Base-by-base conservation (phyloP, 1,140 invertebrate species). In the Lysiphlebus fabarum region DNA sequence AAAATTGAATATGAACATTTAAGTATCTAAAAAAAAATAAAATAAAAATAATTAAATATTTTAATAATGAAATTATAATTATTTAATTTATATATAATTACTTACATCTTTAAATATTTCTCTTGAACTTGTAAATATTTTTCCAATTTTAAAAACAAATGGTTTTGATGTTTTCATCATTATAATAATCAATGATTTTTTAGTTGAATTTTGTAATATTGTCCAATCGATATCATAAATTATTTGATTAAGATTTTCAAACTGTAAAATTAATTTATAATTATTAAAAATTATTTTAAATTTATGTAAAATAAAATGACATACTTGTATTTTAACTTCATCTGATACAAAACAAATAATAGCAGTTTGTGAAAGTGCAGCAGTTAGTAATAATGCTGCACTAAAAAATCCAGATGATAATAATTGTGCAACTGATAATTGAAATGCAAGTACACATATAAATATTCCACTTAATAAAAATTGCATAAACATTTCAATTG, bases 261-360 rank as follows among this genome's bases (percentile, higher is more conserved):
- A 45, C 43, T 45, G 43, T 0, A 45, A 45, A 42, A 1, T 26
- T 26, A 26, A 26, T 2, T 26, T 26, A 4, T 26, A 26, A 26
- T 26, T 26, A 26, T 26, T 2, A 26, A 26, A 26, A 26, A 26
- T 26, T 26, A 26, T 26, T 26, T 26, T 42, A 17, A 45, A 45
- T 2, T 45, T 45, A 7, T 45, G 6, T 12, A 45, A n/a, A 14
- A 4, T 12, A 12, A 0, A 45, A 17, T 1, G 4, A 26, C n/a
- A 7, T 45, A 45, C 43, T 14, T 45, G n/a, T n/a, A 45, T 14
- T 11, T n/a, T 45, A n/a, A 45, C 43, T 45, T 45, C n/a, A 45
- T 45, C 17, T 12, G 43, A n/a, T 14, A 14, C 12, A 45, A 45
- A 7, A 12, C 43, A 45, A 45, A 45, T n/a, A 7, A 45, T 14